Base-by-base conservation (phyloP, 2,113 vertebrate genomes). In the Hystrix brachyura region DNA sequence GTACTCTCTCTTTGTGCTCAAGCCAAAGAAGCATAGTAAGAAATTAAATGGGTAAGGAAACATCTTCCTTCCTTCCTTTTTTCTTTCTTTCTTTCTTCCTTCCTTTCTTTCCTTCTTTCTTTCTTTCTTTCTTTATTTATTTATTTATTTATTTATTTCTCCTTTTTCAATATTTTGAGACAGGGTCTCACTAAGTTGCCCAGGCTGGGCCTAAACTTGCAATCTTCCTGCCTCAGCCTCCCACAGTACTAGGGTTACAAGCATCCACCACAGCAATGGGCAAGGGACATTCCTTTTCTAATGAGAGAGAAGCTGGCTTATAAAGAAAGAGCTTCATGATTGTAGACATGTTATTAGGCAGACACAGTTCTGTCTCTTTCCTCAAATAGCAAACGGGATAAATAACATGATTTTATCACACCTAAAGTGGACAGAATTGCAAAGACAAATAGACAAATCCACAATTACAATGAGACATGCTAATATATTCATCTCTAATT, bases 401-500 rank as follows among this genome's bases (percentile, higher is more conserved):
- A 72, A 83, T 71, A 65, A 76, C 48, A 29, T 46, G 29, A 2
- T 48, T 67, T 67, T 38, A 23, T 12, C 38, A 85, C 69, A 51
- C 18, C 27, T 46, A 62, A 79, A 87, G 69, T 74, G 32, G 15
- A 84, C 55, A 79, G 25, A 87, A 59, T 55, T 72, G 60, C 27
- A 92, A 86, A 59, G 55, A 65, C 62, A 87, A 64, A 59, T 5
- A 87, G 48, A 79, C 6, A 84, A 57, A 91, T 65, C 25, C 65
- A 29, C 69, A 53, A 69, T 62, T 64, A 69, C 71, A 87, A 11
- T 51, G 74, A 59, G 43, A 72, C 84, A 69, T 64, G 21, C 67
- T 91, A 85, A 53, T 67, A 59, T 46, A 32, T n/a, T 78, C 21
- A 62, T 79, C 72, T 93, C 83, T 71, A 91, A 87, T 60, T 67